Evolutionary conservation across 2,113 vertebrate species (phyloP).

Genomic region (Synchiropus splendidus): DNA sequence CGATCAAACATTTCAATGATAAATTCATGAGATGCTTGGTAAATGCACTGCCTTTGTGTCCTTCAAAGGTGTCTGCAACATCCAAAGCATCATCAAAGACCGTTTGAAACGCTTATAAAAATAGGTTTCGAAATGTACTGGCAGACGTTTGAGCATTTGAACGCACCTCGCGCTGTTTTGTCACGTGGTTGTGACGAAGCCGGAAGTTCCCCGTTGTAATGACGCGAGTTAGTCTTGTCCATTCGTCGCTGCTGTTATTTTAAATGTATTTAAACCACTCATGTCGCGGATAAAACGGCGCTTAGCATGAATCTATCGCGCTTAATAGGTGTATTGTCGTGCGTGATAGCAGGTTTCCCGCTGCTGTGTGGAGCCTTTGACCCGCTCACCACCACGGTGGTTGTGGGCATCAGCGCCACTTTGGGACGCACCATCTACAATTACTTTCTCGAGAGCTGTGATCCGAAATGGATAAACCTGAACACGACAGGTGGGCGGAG

Average conservation of each 20-base stretch:
- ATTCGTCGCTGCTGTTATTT: background rate
- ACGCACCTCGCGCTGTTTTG: background rate
- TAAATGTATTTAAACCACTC: too few species aligned
- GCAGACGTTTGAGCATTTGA: background rate
- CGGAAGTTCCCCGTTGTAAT: slow-evolving; percentile 25
- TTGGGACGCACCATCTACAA: slow-evolving; percentile 47
- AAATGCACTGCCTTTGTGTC: too few species aligned
- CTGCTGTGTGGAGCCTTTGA: slow-evolving; percentile 48
- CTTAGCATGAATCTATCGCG: slow-evolving; percentile 43
- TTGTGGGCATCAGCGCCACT: slow-evolving; percentile 23
- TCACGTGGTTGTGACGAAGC: slow-evolving; percentile 19
- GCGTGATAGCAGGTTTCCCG: slow-evolving; percentile 2
- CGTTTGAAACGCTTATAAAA: too few species aligned
- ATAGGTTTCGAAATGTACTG: too few species aligned
- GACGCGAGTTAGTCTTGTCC: background rate
- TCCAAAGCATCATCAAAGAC: too few species aligned
- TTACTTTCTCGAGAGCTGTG: slow-evolving; percentile 56
- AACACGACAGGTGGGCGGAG: slow-evolving; percentile 58
- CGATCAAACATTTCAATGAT: too few species aligned
- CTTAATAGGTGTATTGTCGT: slow-evolving; percentile 13
- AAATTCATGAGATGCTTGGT: too few species aligned
- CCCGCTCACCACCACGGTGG: slow-evolving; percentile 43
- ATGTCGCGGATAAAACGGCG: rapidly evolving
- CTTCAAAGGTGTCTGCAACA: too few species aligned
- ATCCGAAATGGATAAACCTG: slow-evolving; percentile 47